Conservation (phyloP, 2,113 vertebrate species). For the Melanostigma gelatinosum region DNA sequence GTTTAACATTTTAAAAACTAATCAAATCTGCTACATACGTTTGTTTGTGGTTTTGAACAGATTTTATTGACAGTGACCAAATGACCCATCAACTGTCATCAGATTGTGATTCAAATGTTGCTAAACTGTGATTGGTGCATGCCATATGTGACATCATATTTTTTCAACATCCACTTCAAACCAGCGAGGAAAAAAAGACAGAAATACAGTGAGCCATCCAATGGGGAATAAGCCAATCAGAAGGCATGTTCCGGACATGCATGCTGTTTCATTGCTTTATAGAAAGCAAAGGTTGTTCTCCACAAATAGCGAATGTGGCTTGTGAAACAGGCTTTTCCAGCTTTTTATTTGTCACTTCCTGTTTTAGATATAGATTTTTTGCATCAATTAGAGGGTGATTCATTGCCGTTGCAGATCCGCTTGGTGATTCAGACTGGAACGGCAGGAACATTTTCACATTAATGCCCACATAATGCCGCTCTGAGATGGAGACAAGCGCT, state of each 20-base stretch:
- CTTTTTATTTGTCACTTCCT: constrained; percentile 2
- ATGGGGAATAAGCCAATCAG: not conserved
- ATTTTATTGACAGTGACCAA: not conserved
- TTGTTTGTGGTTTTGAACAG: not conserved
- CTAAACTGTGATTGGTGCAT: not conserved
- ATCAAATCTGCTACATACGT: not conserved
- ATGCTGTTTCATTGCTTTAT: not conserved
- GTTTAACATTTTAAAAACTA: not conserved
- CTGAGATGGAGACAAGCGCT: constrained; percentile 30
- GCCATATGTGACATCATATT: not conserved
- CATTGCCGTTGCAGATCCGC: not conserved
- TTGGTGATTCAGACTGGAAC: constrained; percentile 16
- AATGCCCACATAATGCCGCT: constrained; percentile 29
- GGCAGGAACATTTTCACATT: constrained; percentile 33
- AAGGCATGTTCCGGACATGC: not conserved
- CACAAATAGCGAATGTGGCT: not conserved
- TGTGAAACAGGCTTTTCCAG: not conserved
- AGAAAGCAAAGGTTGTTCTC: not conserved
- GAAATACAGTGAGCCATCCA: not conserved
- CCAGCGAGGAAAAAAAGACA: not conserved
- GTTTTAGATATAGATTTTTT: not conserved
- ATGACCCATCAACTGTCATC: not conserved
- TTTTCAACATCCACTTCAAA: not conserved
- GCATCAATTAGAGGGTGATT: not conserved
- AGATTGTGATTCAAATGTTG: not conserved